A percentile compares a stretch with the other conserved stretches of the same genome.
Conservation (phyloP, 2,888 invertebrate genomes). For the Halictus quadricinctus region DNA sequence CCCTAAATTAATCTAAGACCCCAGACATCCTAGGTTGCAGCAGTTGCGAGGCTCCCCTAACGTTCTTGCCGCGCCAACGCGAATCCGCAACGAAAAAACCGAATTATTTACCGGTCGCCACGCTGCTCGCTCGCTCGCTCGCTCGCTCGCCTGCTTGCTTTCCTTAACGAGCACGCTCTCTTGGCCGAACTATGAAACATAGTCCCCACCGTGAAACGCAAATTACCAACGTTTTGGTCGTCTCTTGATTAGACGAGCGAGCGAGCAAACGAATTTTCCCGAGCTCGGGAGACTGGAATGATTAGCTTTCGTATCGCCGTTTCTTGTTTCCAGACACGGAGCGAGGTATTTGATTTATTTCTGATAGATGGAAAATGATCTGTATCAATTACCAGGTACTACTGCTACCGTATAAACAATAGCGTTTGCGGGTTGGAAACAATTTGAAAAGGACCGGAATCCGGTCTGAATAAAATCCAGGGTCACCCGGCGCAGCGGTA, state of each 20-base stretch:
- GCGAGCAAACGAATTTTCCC: not conserved
- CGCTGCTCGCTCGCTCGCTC: conserved; percentile 66
- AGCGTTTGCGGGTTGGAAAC: too few species aligned
- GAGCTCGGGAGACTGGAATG: not conserved
- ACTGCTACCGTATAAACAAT: not conserved
- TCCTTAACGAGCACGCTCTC: not conserved
- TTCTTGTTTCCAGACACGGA: not conserved
- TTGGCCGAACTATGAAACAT: not conserved
- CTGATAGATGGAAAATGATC: too few species aligned
- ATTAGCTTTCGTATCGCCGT: not conserved
- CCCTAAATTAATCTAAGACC: conserved; percentile 71
- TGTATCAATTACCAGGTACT: not conserved
- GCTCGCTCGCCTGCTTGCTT: conserved; percentile 37
- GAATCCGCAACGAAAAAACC: conserved; percentile 31
- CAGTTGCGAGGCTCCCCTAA: conserved; percentile 45
- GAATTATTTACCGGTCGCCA: conserved; percentile 59
- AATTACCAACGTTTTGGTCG: conserved; percentile 16
- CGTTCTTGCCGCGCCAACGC: conserved; percentile 33
- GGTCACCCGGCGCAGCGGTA: not conserved
- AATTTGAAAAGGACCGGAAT: not conserved
- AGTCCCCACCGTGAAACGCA: conserved; percentile 11
- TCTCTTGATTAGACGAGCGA: not conserved
- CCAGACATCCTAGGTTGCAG: conserved; percentile 32
- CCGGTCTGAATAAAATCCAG: not conserved
- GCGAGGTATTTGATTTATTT: not conserved